These are phyloP conservation scores for Anabacerthia variegaticeps DNA, from an alignment of 2,797 vertebrate genomes.

Conservation along the genomic window DNA sequence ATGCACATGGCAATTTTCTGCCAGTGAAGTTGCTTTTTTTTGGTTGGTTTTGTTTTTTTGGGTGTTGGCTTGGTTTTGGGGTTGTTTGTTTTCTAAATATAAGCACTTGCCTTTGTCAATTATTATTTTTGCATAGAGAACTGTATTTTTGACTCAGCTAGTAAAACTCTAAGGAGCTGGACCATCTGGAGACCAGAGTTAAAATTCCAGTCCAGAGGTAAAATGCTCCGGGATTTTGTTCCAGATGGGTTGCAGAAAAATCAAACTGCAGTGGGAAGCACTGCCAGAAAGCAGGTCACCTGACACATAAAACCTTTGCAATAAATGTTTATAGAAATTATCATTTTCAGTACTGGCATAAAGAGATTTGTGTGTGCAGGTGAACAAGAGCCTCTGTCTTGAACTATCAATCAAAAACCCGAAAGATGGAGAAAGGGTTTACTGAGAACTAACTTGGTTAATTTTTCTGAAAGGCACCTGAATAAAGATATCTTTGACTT, in stretches of 20 bases:
- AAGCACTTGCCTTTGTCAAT: background rate
- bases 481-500: background rate
- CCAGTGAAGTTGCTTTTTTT: background rate
- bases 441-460: background rate
- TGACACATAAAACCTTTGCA: background rate
- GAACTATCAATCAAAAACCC: background rate
- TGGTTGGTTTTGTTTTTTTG: background rate
- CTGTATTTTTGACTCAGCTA: slow-evolving; percentile 28
- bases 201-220: slow-evolving; percentile 24
- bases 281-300: slow-evolving; percentile 18
- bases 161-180: slow-evolving; percentile 20
- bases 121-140: slow-evolving; percentile 29
- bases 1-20: background rate
- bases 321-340: background rate
- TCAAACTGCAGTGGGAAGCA: background rate
- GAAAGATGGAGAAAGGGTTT: background rate
- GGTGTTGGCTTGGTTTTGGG: background rate
- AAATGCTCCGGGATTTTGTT: background rate
- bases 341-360: background rate
- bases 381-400: background rate
- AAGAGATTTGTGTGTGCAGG: background rate
- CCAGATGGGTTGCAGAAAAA: slow-evolving; percentile 35
- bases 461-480: background rate
- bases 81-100: background rate
- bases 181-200: slow-evolving; percentile 32